A percentile compares a stretch with the other conserved stretches of the same genome.
These are phyloP conservation scores for Callosobruchus maculatus DNA, from an alignment of 2,888 invertebrate genomes.

Conservation along the genomic window DNA sequence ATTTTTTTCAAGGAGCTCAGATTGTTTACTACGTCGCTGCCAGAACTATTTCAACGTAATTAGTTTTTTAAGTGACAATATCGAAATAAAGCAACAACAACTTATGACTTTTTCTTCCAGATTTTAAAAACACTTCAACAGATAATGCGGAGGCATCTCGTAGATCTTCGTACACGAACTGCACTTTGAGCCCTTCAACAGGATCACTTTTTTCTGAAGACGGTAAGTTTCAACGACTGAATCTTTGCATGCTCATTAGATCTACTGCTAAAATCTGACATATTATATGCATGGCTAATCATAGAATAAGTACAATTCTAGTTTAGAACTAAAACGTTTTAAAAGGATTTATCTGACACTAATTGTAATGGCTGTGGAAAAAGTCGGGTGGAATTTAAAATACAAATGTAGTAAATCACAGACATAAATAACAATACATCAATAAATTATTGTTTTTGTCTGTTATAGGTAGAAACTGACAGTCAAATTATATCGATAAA, in stretches of 20 bases:
- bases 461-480: too few species aligned
- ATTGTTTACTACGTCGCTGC: too few species aligned
- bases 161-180: constrained; percentile 32
- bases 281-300: neutral
- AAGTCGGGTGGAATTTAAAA: neutral
- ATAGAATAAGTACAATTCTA: neutral
- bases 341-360: neutral
- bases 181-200: constrained; percentile 26
- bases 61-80: too few species aligned
- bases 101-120: constrained; percentile 14
- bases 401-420: neutral
- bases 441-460: too few species aligned
- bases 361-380: neutral
- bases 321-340: too few species aligned
- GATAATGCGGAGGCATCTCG: constrained; percentile 32
- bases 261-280: neutral
- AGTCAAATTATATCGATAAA: too few species aligned
- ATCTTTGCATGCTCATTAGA: neutral
- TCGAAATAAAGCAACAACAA: neutral
- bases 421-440: too few species aligned
- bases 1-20: too few species aligned
- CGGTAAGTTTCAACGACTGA: constrained; percentile 22
- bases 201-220: constrained; percentile 32
- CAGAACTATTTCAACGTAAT: too few species aligned
- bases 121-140: constrained; percentile 20